These are phyloP conservation scores for Lithosia quadra DNA, from an alignment of 2,888 invertebrate species.

Conservation along the genomic window DNA sequence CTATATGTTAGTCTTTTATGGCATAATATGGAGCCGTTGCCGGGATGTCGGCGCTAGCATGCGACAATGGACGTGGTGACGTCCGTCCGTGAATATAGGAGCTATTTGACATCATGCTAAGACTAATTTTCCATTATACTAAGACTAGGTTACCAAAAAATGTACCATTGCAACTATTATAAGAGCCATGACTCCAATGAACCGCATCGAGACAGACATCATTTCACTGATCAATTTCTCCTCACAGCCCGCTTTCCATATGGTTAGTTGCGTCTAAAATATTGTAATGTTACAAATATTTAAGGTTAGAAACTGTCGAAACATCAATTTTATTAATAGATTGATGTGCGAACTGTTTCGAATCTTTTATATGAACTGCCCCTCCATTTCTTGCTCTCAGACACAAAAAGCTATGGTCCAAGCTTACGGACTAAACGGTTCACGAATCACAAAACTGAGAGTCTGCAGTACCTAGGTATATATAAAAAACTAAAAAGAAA, in stretches of 20 bases:
- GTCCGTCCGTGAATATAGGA: no score
- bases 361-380: background rate
- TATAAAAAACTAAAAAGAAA: no score
- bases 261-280: constrained; percentile 71
- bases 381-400: no score
- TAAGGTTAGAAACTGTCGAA: background rate
- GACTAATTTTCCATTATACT: background rate
- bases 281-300: background rate
- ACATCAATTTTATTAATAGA: background rate
- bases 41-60: no score
- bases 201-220: constrained; percentile 81
- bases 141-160: background rate
- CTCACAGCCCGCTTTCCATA: constrained; percentile 80
- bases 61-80: no score
- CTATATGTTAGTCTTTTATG: no score
- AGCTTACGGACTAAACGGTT: no score
- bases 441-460: no score
- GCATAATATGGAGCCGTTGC: no score
- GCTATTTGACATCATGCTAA: no score
- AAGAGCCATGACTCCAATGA: constrained; percentile 78
- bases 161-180: constrained; percentile 78
- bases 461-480: no score
- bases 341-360: background rate
- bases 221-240: constrained; percentile 81
- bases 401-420: no score